Evolutionary conservation across 2,888 invertebrate species (phyloP), one percentile per base, ranked within the genome.

Genomic region (Nymphalis urticae): DNA sequence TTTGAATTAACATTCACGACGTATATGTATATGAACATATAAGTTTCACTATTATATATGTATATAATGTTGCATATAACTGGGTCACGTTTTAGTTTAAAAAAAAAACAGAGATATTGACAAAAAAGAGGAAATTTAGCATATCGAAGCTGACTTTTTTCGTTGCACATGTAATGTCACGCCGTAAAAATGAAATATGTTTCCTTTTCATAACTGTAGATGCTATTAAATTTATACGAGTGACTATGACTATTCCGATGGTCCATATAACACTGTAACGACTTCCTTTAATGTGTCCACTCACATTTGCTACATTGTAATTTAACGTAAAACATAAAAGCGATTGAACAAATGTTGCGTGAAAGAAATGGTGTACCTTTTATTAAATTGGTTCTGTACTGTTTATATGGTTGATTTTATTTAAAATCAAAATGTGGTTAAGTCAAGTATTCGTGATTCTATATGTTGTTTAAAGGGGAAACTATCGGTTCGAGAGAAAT

Each of bases 141-240:
- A 65, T 66, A 69, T 69, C 64, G 64, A 64, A 64, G 56, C 62
- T 17, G 62, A 69, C 70, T 69, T 70, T 68, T 70, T 72, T 68
- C 72, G 58, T 62, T 73, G 70, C 67, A 69, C 71, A 78, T 81
- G 79, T 82, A 82, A 80, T 82, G 83, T 83, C 77, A 79, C 77
- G 68, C 79, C 82, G 82, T 87, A 87, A 87, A 85, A 85, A 85
- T 85, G 83, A 85, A 85, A 86, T 84, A 82, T 85, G 80, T 84
- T 84, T 85, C 83, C 83, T 82, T 82, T 79, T 80, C 80, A 82
- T 81, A 78, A 80, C 80, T 81, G 81, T 76, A 77, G 81, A 82
- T 81, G 79, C 83, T 82, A 85, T 87, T 85, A 86, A 86, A 85
- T 85, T 85, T 86, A 85, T 83, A 85, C 75, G 82, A 80, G 81